Percentiles rank a stretch among this genome's conserved stretches.
Evolutionary conservation across 2,797 vertebrate genomes (phyloP).

Genomic region (Buceros bicornis): DNA sequence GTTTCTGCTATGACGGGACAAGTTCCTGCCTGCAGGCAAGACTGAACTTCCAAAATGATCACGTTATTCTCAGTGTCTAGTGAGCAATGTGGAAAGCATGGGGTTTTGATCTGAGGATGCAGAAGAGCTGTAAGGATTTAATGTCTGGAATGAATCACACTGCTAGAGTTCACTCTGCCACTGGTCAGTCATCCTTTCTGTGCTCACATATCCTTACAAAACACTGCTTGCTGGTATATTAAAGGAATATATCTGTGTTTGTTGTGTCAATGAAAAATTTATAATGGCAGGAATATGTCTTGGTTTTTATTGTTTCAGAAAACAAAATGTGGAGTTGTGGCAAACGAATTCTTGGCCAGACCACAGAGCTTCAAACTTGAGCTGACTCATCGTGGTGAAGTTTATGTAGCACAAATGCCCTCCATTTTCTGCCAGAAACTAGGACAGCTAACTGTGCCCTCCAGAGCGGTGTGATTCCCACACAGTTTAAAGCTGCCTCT

Average conservation of each 20-base stretch:
- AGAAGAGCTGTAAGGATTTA: constrained; percentile 1
- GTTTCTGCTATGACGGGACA: not conserved
- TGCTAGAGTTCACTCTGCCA: not conserved
- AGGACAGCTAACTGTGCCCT: not conserved
- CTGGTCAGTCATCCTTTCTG: not conserved
- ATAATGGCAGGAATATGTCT: not conserved
- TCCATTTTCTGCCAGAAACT: not conserved
- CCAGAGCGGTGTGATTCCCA: not conserved
- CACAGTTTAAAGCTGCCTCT: not conserved
- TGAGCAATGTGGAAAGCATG: constrained; percentile 40
- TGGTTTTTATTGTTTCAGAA: not conserved
- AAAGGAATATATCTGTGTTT: constrained; percentile 2
- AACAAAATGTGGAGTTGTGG: not conserved
- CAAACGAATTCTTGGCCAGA: not conserved
- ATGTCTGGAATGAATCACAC: constrained; percentile 20
- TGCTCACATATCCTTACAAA: not conserved
- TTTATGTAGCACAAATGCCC: not conserved
- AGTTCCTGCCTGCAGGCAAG: constrained; percentile 51
- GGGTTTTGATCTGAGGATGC: constrained; percentile 31
- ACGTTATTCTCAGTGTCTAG: constrained; percentile 25
- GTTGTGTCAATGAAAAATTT: not conserved
- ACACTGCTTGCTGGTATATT: not conserved
- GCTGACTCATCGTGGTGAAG: not conserved
- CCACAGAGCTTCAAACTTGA: not conserved
- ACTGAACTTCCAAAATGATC: constrained; percentile 54